A percentile compares a stretch with the other conserved stretches of the same genome.
Conservation (phyloP, 2,113 vertebrate genomes). For the Columba livia region DNA sequence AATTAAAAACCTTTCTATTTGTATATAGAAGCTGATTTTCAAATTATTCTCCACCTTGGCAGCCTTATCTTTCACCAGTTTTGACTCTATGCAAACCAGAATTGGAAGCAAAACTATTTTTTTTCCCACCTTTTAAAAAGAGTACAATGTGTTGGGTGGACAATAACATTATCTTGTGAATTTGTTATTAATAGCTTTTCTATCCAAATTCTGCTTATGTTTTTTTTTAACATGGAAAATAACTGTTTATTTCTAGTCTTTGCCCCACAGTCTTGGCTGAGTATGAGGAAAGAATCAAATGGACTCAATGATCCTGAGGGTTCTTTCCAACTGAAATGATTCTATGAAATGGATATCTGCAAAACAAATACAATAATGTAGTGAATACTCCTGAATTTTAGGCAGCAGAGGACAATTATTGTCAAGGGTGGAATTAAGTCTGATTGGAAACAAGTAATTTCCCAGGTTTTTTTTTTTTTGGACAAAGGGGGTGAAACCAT, state of each 20-base stretch:
- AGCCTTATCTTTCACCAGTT: not conserved
- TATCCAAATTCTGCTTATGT: not conserved
- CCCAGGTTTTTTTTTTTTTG: not conserved
- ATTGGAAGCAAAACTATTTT: not conserved
- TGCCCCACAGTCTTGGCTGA: rapidly evolving
- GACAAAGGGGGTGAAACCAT: not conserved
- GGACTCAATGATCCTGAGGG: too few species aligned
- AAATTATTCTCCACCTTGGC: not conserved
- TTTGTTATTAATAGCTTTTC: not conserved
- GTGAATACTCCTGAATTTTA: not conserved
- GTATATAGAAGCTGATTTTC: not conserved
- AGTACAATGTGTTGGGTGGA: not conserved
- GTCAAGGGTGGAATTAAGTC: not conserved
- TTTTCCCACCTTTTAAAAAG: rapidly evolving
- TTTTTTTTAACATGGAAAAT: not conserved
- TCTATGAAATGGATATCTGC: not conserved
- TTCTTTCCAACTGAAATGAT: too few species aligned
- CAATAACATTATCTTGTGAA: not conserved
- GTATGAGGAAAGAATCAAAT: not conserved
- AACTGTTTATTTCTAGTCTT: not conserved
- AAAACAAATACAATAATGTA: not conserved
- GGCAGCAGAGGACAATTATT: rapidly evolving
- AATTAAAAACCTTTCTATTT: not conserved
- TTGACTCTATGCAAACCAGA: not conserved
- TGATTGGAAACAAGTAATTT: not conserved